Percentiles rank a stretch among this genome's conserved stretches.
Conservation (phyloP, 2,888 invertebrate genomes). For the Cataglyphis rosenhaueri region DNA sequence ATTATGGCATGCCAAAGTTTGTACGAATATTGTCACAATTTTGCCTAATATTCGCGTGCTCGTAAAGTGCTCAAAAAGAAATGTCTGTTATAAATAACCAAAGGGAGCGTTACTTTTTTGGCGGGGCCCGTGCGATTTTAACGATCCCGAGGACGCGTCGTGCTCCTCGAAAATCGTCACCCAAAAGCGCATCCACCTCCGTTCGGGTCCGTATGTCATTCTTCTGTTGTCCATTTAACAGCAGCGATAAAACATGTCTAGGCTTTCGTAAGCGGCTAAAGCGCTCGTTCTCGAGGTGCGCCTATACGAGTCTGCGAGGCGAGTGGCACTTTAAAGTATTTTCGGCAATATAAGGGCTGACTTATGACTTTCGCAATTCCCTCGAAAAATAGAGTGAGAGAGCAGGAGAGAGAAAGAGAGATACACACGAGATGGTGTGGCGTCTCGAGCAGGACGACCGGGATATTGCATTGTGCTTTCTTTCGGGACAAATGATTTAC, state of each 20-base stretch:
- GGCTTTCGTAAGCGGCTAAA: conserved; percentile 46
- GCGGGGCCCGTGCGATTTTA: conserved; percentile 68
- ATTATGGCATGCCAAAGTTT: background rate
- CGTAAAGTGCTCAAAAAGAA: conserved; percentile 37
- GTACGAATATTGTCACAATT: background rate
- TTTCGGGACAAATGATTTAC: conserved; percentile 85
- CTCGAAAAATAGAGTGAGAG: conserved; percentile 61
- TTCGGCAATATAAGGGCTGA: conserved; percentile 84
- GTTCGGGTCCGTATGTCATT: conserved; percentile 63
- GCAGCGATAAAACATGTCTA: conserved; percentile 78
- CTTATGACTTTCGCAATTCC: conserved; percentile 81
- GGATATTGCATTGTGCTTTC: conserved; percentile 83
- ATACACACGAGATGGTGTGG: conserved; percentile 64
- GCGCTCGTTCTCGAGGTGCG: conserved; percentile 45
- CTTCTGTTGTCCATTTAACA: conserved; percentile 73
- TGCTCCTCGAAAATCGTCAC: conserved; percentile 59
- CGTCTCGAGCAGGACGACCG: conserved; percentile 73
- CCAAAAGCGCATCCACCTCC: conserved; percentile 61
- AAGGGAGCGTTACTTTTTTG: conserved; percentile 63
- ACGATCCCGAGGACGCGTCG: conserved; percentile 65
- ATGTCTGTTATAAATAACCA: conserved; percentile 63
- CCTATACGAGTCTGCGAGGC: conserved; percentile 64
- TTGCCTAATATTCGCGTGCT: conserved; percentile 13
- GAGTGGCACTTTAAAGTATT: conserved; percentile 85
- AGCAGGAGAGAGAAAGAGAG: conserved; percentile 2